Base-by-base conservation (phyloP, 2,113 vertebrate genomes). In the Narcine bancroftii region DNA sequence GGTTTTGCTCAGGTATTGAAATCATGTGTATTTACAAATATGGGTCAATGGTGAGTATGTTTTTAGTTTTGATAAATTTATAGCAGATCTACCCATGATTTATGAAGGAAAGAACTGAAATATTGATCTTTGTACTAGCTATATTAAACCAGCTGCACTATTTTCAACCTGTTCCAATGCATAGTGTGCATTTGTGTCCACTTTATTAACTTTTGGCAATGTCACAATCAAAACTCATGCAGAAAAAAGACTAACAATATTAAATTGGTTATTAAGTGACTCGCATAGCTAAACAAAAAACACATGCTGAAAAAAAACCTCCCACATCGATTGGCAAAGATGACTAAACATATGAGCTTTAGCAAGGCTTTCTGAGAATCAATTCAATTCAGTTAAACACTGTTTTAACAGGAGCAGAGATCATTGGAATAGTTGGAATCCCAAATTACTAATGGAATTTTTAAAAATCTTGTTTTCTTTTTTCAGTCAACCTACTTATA, bases 11-110 rank as follows among this genome's bases (percentile, higher is more conserved):
- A 99, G 99, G 99, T 95, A 96, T 99, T 93, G 98, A 99, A 96
- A 99, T 99, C 94, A 98, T 99, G 98, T 98, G 97, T 53, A 94
- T 99, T 96, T 99, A 99, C 96, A 99, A 99, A 93, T 99, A 99
- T 0, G 99, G 99, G 94, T 99, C 99, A 92, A 93, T 96, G 97
- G 99, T 99, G 94, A 98, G 98, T 97, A 94, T 1, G 92, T 56
- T 75, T 87, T 39, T 10, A 65, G 17, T 42, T 6, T 66, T 63
- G 24, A 11, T 69, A 65, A 65, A 13, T 92, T 71, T 71, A 47
- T 92, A 71, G 47, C 6, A 29, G 19, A 72, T n/a, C 42, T 81
- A 50, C 47, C 39, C 65, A 39, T 66, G 13, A 11, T 21, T 42
- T 65, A 89, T 53, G 24, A 94, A 94, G 92, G 87, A 89, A 6